Evolutionary conservation across 2,797 vertebrate species (phyloP).

Genomic region (Peromyscus eremicus): DNA sequence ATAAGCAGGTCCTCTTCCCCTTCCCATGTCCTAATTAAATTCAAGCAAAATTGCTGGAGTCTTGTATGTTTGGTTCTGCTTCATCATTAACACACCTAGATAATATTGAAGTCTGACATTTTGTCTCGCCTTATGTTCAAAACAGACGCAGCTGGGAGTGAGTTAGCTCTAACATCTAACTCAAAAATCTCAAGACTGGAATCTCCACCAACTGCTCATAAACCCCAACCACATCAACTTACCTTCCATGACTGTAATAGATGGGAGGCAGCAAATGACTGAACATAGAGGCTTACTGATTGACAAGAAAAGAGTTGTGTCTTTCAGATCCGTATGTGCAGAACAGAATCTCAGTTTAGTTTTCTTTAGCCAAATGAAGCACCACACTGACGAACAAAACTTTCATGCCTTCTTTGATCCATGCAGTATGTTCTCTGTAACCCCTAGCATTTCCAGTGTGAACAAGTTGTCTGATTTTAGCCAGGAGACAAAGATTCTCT

Average conservation of each 20-base stretch:
- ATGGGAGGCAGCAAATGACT: not conserved
- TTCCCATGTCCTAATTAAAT: conserved; percentile 72
- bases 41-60: conserved; percentile 4
- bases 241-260: not conserved
- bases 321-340: conserved; percentile 50
- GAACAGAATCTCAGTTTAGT: conserved; percentile 65
- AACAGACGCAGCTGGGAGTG: conserved; percentile 38
- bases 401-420: conserved; percentile 58
- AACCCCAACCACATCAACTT: conserved; percentile 50
- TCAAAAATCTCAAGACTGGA: conserved; percentile 49
- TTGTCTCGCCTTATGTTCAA: conserved; percentile 26
- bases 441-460: conserved; percentile 56
- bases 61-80: conserved; percentile 45
- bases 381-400: conserved; percentile 71
- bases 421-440: conserved; percentile 67
- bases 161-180: conserved; percentile 31
- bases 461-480: conserved; percentile 65
- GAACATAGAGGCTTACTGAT: not conserved
- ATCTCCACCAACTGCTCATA: not conserved
- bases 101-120: conserved; percentile 22
- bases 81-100: conserved; percentile 63
- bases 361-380: conserved; percentile 69
- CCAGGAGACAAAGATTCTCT: conserved; percentile 50
- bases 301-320: conserved; percentile 61
- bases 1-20: not conserved